These are phyloP conservation scores for Drosophila austrosaltans DNA, from an alignment of 2,888 invertebrate genomes.

Conservation along the genomic window DNA sequence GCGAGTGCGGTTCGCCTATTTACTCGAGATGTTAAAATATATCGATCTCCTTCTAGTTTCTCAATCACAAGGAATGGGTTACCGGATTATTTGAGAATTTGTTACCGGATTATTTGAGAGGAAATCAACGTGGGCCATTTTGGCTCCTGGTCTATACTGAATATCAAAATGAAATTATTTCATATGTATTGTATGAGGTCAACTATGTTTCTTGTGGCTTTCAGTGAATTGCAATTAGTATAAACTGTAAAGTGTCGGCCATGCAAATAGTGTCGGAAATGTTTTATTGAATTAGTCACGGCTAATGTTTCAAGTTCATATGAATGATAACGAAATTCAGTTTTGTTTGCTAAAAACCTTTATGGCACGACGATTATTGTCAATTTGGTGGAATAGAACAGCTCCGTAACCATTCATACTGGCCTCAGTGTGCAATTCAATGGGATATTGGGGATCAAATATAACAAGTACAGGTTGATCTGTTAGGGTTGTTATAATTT, in stretches of 20 bases:
- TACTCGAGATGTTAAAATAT: no score
- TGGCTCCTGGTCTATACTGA: not conserved
- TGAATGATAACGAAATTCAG: not conserved
- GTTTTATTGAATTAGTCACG: not conserved
- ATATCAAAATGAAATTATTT: constrained; percentile 16
- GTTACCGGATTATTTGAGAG: no score
- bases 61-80: no score
- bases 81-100: no score
- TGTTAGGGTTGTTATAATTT: no score
- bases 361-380: not conserved
- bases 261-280: constrained; percentile 4
- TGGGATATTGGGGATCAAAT: not conserved
- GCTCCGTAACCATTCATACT: not conserved
- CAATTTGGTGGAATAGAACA: not conserved
- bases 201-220: not conserved
- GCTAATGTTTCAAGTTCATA: constrained; percentile 5
- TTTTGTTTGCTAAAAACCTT: not conserved
- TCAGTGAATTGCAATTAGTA: not conserved
- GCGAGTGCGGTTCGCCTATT: no score
- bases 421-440: not conserved
- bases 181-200: constrained; percentile 6
- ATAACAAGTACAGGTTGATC: no score
- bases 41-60: no score
- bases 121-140: no score
- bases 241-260: not conserved